Evolutionary conservation across 2,797 vertebrate genomes (phyloP).

Genomic region (Ctenosaura bakeri): DNA sequence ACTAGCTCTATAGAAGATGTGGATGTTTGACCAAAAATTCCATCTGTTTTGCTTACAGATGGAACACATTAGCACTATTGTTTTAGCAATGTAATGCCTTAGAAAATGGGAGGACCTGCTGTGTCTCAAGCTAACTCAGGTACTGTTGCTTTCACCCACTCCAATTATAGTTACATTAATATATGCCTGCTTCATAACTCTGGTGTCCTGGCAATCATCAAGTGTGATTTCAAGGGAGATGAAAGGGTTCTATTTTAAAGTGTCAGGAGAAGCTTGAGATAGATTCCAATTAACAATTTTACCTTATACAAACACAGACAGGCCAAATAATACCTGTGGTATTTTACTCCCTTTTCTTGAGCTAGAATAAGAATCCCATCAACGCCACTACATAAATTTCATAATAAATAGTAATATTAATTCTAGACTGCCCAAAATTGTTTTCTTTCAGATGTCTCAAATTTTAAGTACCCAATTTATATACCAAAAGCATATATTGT

Average conservation of each 20-base stretch:
- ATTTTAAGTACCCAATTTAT: not conserved
- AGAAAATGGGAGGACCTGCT: slow-evolving; percentile 50
- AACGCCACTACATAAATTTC: not conserved
- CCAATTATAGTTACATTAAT: slow-evolving; percentile 16
- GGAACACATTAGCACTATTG: slow-evolving; percentile 44
- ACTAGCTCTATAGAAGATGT: not conserved
- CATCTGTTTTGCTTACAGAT: slow-evolving; percentile 42
- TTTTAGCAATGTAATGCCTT: slow-evolving; percentile 26
- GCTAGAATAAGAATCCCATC: not conserved
- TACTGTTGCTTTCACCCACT: slow-evolving; percentile 32
- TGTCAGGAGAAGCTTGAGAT: not conserved
- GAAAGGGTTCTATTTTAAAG: slow-evolving; percentile 20
- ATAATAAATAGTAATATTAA: not conserved
- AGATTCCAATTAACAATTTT: not conserved
- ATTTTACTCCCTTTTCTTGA: not conserved
- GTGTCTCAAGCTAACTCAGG: slow-evolving; percentile 49
- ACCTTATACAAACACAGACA: not conserved
- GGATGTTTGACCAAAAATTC: slow-evolving; percentile 47
- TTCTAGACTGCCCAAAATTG: not conserved
- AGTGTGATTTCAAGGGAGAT: slow-evolving; percentile 28
- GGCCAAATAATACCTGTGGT: not conserved
- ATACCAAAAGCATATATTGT: too few relatives aligned
- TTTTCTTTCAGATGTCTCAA: not conserved
- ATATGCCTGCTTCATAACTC: slow-evolving; percentile 29
- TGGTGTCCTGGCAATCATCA: not conserved